Conservation (phyloP, 1,140 invertebrate species). For the Drosophila bocqueti region DNA sequence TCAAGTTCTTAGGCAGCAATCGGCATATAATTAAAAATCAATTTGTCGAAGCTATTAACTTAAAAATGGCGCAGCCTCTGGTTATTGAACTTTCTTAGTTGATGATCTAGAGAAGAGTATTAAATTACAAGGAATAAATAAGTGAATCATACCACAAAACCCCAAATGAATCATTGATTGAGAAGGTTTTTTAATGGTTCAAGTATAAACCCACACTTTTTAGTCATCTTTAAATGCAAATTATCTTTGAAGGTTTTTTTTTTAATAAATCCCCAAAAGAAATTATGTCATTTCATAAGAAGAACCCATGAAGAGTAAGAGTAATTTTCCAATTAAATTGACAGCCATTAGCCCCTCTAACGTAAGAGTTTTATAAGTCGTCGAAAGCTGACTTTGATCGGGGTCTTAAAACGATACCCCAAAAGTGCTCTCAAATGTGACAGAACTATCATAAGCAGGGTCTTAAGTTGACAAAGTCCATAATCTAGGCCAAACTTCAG, state of each 20-base stretch:
- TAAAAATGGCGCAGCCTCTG: conserved; percentile 18
- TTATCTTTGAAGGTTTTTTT: neutral
- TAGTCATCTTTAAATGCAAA: conserved; percentile 11
- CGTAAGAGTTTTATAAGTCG: conserved; percentile 4
- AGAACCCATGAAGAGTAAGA: neutral
- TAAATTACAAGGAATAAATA: neutral
- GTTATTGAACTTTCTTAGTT: conserved; percentile 19
- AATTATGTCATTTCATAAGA: neutral
- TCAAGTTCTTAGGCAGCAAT: conserved; percentile 1
- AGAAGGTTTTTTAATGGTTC: conserved; percentile 5
- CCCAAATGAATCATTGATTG: conserved; percentile 17
- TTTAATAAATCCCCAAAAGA: neutral
- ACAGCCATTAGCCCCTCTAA: conserved; percentile 2
- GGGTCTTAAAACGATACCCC: conserved; percentile 21
- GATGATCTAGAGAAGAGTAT: no score
- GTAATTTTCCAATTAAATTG: neutral
- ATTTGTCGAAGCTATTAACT: conserved; percentile 10
- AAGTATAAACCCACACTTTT: conserved; percentile 7
- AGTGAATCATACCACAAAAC: conserved; percentile 6
- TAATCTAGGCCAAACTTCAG: conserved; percentile 41
- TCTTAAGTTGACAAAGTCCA: conserved; percentile 35
- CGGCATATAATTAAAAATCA: conserved; percentile 13
- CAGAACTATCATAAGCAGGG: conserved; percentile 42
- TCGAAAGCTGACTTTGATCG: conserved; percentile 15
- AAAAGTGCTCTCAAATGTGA: conserved; percentile 30